Evolutionary conservation across 2,797 vertebrate species (phyloP), one percentile per base, ranked within the genome.

Genomic region (Oreochromis grahami): DNA sequence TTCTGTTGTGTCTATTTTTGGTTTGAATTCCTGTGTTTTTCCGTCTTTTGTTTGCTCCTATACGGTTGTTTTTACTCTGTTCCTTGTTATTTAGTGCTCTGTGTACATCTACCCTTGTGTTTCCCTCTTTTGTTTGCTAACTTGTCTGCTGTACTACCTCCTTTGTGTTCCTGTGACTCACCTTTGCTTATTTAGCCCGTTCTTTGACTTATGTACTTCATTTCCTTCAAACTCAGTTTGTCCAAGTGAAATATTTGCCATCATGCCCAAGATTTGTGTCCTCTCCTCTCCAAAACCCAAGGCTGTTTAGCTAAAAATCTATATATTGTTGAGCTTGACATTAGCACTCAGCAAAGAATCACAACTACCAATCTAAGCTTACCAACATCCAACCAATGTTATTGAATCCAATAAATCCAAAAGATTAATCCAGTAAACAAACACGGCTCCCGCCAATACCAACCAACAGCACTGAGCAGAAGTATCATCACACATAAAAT

Each of bases 281-380:
- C 2, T 48, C 6, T 72, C 41, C 0, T 72, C 1, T 17, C 1
- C 26, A 50, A 26, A n/a, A 50, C 45, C 26, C 1, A 26, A 2
- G 2, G 26, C 15, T 45, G 21, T 45, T 72, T 48, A 29, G 68
- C 10, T 50, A 50, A 32, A 74, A 29, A 14, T 19, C 24, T 48
- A 5, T 48, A 72, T 48, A 72, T 72, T 32, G 43, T 74, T 74
- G 6, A 50, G 43, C 43, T 50, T 50, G 68, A 32, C 24, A 72
- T 72, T 50, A 29, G 43, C 43, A 48, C 43, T 48, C 68, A 17
- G 43, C 43, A 29, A 72, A 72, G 6, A 48, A 29, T 48, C 52
- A 50, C 29, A 53, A 11, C 13, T 43, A n/a, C 8, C 17, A 15
- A 45, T 55, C 41, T 26, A 3, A 14, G 29, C 38, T 38, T 68